Evolutionary conservation across 1,140 invertebrate genomes (phyloP).

Genomic region (Physella acuta): DNA sequence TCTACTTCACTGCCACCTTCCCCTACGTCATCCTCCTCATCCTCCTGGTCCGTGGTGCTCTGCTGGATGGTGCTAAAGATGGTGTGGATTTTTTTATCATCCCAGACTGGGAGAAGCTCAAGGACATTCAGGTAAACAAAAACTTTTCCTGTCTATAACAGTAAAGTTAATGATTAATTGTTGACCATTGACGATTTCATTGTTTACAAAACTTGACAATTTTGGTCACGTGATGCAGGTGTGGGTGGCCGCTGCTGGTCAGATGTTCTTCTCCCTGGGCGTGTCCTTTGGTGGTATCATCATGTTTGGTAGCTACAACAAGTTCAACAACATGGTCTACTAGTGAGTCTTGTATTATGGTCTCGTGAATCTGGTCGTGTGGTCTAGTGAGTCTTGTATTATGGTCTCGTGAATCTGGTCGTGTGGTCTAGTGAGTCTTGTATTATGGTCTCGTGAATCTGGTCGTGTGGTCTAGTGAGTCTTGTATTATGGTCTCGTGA

Average conservation of each 20-base stretch:
- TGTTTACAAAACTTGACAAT: too few species aligned
- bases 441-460: too few species aligned
- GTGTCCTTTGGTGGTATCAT: conserved; percentile 89
- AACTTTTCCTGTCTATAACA: too few species aligned
- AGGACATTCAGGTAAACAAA: not conserved
- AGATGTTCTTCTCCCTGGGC: conserved; percentile 89
- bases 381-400: too few species aligned
- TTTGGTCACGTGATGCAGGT: conserved; percentile 65
- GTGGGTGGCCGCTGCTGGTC: conserved; percentile 86
- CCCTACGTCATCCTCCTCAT: conserved; percentile 82
- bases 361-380: too few species aligned
- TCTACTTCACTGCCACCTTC: conserved; percentile 84
- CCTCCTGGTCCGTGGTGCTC: conserved; percentile 76
- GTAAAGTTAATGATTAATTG: too few species aligned
- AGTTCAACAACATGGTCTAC: conserved; percentile 84
- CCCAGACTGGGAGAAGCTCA: not conserved
- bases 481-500: too few species aligned
- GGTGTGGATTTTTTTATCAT: not conserved
- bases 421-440: too few species aligned
- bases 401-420: too few species aligned
- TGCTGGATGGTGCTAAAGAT: not conserved
- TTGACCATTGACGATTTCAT: too few species aligned
- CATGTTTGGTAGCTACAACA: conserved; percentile 90
- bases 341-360: conserved; percentile 52
- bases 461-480: too few species aligned